Evolutionary conservation across 1,140 invertebrate species (phyloP).

Genomic region (Daktulosphaira vitifoliae): DNA sequence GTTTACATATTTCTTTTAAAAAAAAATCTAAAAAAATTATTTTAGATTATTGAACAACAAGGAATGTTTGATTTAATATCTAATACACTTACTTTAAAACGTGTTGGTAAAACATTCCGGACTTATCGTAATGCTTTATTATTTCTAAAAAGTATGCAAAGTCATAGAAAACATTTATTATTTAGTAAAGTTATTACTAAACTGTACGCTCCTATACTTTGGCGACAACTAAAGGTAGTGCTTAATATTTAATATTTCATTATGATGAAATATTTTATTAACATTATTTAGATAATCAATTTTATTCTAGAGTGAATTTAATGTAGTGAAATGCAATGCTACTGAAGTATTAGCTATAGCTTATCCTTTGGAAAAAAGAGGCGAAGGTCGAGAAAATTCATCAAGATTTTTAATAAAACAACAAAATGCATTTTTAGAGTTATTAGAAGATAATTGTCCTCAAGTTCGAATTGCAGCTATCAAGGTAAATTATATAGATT

Average conservation of each 20-base stretch:
- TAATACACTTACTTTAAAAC: constrained; percentile 6
- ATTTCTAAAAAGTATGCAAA: constrained; percentile 18
- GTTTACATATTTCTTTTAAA: not conserved
- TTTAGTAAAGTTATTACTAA: constrained; percentile 26
- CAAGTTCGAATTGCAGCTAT: constrained; percentile 26
- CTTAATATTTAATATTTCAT: no score
- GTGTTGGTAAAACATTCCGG: not conserved
- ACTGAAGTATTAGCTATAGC: constrained; percentile 14
- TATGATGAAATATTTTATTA: not conserved
- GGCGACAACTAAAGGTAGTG: constrained; percentile 7
- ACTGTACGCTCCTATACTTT: constrained; percentile 20
- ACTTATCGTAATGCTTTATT: constrained; percentile 18
- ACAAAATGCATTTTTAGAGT: constrained; percentile 21
- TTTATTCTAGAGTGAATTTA: constrained; percentile 9
- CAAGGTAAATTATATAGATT: constrained; percentile 5
- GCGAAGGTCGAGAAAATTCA: constrained; percentile 20
- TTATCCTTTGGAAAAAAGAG: constrained; percentile 30
- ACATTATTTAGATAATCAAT: no score
- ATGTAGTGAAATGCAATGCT: constrained; percentile 7
- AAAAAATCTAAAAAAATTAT: not conserved
- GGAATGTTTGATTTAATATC: constrained; percentile 28
- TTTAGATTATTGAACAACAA: constrained; percentile 24
- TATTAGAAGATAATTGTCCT: constrained; percentile 12
- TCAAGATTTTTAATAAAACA: constrained; percentile 24
- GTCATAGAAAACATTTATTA: constrained; percentile 22